Evolutionary conservation across 2,888 invertebrate genomes (phyloP).

Genomic region (Pardosa pseudoannulata): DNA sequence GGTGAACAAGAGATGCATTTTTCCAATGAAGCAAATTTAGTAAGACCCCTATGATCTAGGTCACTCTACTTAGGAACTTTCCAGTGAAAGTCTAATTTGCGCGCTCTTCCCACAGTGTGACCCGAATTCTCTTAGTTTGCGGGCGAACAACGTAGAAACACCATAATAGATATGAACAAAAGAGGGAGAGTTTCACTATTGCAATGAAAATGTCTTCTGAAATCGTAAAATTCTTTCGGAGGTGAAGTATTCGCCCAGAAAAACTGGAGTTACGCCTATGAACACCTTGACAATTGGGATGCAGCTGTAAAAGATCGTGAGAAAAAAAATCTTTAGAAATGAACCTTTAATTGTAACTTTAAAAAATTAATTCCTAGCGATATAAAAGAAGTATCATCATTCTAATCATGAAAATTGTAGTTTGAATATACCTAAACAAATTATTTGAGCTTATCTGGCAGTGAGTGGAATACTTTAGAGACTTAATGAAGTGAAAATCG

Average conservation of each 20-base stretch:
- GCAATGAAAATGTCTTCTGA: slow-evolving; percentile 14
- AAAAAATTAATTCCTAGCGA: too few species aligned
- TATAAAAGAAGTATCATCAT: too few species aligned
- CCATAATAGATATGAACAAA: background rate
- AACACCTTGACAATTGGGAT: slow-evolving; percentile 16
- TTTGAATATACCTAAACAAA: too few species aligned
- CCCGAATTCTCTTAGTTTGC: background rate
- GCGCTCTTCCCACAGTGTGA: slow-evolving; percentile 19
- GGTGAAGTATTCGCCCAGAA: background rate
- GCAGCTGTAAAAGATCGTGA: background rate
- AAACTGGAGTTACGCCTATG: slow-evolving; percentile 9
- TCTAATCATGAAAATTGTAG: too few species aligned
- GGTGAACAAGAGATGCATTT: background rate
- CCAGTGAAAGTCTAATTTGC: background rate
- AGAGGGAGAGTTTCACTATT: background rate
- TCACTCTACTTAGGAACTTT: background rate
- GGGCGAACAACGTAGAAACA: background rate
- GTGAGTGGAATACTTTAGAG: too few species aligned
- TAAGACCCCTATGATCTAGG: background rate
- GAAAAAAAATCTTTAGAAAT: background rate
- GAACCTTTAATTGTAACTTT: background rate
- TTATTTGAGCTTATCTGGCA: too few species aligned
- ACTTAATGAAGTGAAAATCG: too few species aligned
- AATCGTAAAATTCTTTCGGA: background rate
- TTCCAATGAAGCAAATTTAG: background rate